Evolutionary conservation across 2,888 invertebrate genomes (phyloP).

Genomic region (Cheilosia urbana): DNA sequence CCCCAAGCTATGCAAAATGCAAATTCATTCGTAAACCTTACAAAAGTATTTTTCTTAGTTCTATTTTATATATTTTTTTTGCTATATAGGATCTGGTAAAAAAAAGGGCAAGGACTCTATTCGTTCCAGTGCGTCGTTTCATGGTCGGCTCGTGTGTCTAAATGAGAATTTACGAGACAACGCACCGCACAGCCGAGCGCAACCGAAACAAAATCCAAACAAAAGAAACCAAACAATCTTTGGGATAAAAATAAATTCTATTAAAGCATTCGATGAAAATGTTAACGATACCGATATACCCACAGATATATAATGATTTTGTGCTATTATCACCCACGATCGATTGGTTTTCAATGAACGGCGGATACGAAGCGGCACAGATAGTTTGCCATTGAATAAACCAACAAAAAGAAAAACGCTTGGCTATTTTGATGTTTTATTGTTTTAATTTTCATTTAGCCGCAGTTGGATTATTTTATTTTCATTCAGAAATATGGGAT

Average conservation of each 20-base stretch:
- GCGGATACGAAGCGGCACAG: background rate
- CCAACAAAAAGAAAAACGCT: slow-evolving; percentile 4
- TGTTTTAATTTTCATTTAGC: slow-evolving; percentile 22
- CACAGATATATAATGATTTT: slow-evolving; percentile 15
- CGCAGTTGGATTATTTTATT: background rate
- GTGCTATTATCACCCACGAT: slow-evolving; percentile 73
- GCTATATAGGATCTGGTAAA: slow-evolving; percentile 9
- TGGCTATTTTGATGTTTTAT: slow-evolving; percentile 25
- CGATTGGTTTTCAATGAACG: slow-evolving; percentile 63
- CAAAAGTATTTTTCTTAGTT: slow-evolving; percentile 22
- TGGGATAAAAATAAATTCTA: slow-evolving; percentile 69
- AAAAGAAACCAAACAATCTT: slow-evolving; percentile 5
- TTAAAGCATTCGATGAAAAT: slow-evolving; percentile 55
- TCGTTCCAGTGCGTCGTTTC: slow-evolving; percentile 45
- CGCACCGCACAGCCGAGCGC: slow-evolving; percentile 26
- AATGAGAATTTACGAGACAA: slow-evolving; percentile 67
- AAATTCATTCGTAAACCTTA: slow-evolving; percentile 66
- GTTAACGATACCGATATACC: slow-evolving; percentile 36
- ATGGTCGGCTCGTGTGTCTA: slow-evolving; percentile 43
- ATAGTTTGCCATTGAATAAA: background rate
- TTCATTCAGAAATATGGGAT: slow-evolving; percentile 10
- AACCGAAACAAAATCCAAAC: slow-evolving; percentile 16
- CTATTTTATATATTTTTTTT: slow-evolving; percentile 13
- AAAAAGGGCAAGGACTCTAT: slow-evolving; percentile 23
- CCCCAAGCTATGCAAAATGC: slow-evolving; percentile 66